Conservation (phyloP, 35 echinoderm and acorn worm genomes). For the Ophioderma brevispina region DNA sequence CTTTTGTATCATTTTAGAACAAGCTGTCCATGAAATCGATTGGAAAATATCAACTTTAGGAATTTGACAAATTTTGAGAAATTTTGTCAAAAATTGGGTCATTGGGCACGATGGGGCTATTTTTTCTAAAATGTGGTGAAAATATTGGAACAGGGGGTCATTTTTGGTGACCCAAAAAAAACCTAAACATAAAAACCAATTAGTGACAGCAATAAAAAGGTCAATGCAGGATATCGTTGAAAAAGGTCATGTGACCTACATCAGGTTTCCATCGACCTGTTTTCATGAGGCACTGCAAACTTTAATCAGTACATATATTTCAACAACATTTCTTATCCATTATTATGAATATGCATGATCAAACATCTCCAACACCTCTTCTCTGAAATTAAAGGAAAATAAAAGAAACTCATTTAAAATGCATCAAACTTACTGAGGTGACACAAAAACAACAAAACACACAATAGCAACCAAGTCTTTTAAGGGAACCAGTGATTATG, state of each 20-base stretch:
- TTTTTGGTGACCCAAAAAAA: not conserved
- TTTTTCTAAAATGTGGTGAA: too few relatives aligned
- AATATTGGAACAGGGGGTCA: not conserved
- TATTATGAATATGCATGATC: constrained; percentile 91
- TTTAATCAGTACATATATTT: not conserved
- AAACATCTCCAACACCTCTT: constrained; percentile 95
- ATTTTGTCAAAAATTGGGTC: too few relatives aligned
- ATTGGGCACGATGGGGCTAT: too few relatives aligned
- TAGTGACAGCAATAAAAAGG: too few relatives aligned
- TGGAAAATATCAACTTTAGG: too few relatives aligned
- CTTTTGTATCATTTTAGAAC: too few relatives aligned
- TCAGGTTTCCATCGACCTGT: not conserved
- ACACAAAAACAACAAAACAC: too few relatives aligned
- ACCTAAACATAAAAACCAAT: not conserved
- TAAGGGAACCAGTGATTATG: too few relatives aligned
- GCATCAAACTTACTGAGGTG: not conserved
- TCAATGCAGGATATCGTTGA: not conserved
- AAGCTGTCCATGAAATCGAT: too few relatives aligned
- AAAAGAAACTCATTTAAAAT: not conserved
- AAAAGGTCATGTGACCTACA: not conserved
- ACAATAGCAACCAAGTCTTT: too few relatives aligned
- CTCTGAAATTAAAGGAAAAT: constrained; percentile 42
- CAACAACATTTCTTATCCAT: constrained; percentile 69
- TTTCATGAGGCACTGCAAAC: too few relatives aligned
- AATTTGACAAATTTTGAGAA: too few relatives aligned